Evolutionary conservation across 2,888 invertebrate species (phyloP), one percentile per base, ranked within the genome.

Genomic region (Clunio marinus): DNA sequence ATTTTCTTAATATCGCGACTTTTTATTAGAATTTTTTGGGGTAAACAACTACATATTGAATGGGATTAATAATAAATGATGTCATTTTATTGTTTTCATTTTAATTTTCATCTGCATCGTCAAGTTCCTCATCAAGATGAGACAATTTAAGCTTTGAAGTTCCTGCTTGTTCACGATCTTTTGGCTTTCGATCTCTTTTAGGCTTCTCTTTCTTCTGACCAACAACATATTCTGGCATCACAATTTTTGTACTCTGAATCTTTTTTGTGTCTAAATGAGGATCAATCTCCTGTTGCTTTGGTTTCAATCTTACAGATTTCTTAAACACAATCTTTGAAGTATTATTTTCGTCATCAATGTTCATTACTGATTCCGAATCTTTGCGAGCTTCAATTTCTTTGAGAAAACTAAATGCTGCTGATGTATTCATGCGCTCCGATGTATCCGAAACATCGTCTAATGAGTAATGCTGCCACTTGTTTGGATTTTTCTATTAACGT

Each of bases 151-250:
- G 74, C 72, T 81, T 77, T 70, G 75, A 77, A 20, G 72, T 73
- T 1, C 67, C 70, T 60, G 71, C 73, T 8, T 20, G 3, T 25
- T 5, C 72, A 71, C 57, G 70, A 70, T 71, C 73, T 63, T 10
- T 35, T n/a, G 55, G 35, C 22, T 70, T 73, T 35, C 28, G 32
- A 15, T 27, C n/a, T 1, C 20, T 22, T 22, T 70, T 70, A 13
- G 35, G 71, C 13, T 63, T 63, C 24, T 45, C 25, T n/a, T 17
- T 41, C 72, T 83, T 83, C 71, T 83, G 82, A 0, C 92, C 92
- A 69, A 92, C 84, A 15, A 89, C 84, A 81, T 91, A 91, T 74
- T 92, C 91, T 0, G 92, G 91, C 88, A 91, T 88, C 0, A 91
- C 78, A 55, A 89, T 75, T 78, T 89, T 91, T 69, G 85, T 86